Percentiles rank a stretch among this genome's conserved stretches.
phyloP scores from a whole-genome alignment of 2,888 invertebrate species.

The Rhamnusium bicolor region DNA sequence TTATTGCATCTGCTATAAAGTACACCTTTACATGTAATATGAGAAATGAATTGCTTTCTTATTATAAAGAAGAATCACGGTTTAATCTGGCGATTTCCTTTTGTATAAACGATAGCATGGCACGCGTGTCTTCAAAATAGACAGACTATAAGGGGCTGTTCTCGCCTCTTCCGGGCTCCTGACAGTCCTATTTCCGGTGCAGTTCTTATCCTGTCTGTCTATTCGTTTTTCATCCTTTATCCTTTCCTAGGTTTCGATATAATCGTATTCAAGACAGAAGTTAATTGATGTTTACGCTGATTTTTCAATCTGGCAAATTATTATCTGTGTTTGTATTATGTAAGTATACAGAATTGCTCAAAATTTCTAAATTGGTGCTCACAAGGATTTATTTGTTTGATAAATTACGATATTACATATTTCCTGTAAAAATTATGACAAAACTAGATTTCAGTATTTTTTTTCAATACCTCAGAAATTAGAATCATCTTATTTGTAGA shows the following conservation, averaged over 20 bases:
- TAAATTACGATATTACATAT: no score
- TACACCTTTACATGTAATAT: constrained; percentile 46
- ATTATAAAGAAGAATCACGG: constrained; percentile 50
- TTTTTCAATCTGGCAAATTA: constrained; percentile 31
- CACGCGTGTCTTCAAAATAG: constrained; percentile 61
- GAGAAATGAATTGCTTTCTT: constrained; percentile 41
- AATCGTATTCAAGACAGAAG: constrained; percentile 2
- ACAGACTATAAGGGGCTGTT: constrained; percentile 58
- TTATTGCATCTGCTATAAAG: constrained; percentile 43
- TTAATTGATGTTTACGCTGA: constrained; percentile 1
- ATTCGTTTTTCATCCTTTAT: constrained; percentile 48
- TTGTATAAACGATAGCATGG: constrained; percentile 57
- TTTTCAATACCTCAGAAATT: no score
- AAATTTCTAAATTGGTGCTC: no score
- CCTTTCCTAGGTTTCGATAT: constrained; percentile 29
- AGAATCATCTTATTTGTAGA: no score
- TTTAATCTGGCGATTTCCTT: constrained; percentile 56
- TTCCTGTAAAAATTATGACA: no score
- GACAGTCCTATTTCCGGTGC: constrained; percentile 67
- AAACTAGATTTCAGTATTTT: no score
- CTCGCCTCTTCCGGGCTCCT: constrained; percentile 65
- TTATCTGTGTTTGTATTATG: neutral
- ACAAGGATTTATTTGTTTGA: no score
- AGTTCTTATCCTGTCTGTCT: constrained; percentile 61
- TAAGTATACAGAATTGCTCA: no score